Evolutionary conservation across 1,140 invertebrate genomes (phyloP), one percentile per base, ranked within the genome.

Genomic region (Conopomorpha cramerella): DNA sequence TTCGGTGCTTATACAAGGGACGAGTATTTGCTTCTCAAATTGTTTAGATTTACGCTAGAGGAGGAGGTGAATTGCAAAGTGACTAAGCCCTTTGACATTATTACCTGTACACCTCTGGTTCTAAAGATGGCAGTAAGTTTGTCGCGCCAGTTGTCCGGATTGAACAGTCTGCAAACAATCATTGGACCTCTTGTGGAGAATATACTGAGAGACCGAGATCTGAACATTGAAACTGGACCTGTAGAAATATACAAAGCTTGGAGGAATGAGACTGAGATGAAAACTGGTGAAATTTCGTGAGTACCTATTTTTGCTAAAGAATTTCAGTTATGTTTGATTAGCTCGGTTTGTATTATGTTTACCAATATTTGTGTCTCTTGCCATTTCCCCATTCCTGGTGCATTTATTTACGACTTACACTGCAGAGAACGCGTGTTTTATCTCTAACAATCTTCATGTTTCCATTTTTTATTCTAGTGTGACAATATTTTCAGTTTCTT

Each of bases 11-110:
- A 90, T 62, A 80, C 83, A 1, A 73, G 91, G 46, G 90, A 92
- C 49, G 89, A 92, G 51, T 92, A 89, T 72, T 76, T 93, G 18
- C 57, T 93, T 19, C 51, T 91, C 11, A 89, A 89, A 49, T 62
- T 92, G 6, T 87, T 92, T 36, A 82, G 84, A 40, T 84, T 81
- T 39, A 87, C 89, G 16, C 64, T 92, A 2, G 81, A 86, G 55
- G 88, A 91, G 55, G 90, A 93, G 70, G 88, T 93, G 23, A 87
- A 84, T 46, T 88, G 82, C 31, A 90, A 89, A 70, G 87, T 90
- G 30, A 77, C 84, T 40, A 88, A 87, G 53, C 86, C 88, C 27
- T 84, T 83, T 19, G 90, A 92, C 66, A 86, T 91, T 36, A 85
- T 90, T 14, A 87, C 87, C 0, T 86, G 85, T 1, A 89, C 86